phyloP scores from a whole-genome alignment of 2,113 vertebrate genomes.

The Fulica atra region DNA sequence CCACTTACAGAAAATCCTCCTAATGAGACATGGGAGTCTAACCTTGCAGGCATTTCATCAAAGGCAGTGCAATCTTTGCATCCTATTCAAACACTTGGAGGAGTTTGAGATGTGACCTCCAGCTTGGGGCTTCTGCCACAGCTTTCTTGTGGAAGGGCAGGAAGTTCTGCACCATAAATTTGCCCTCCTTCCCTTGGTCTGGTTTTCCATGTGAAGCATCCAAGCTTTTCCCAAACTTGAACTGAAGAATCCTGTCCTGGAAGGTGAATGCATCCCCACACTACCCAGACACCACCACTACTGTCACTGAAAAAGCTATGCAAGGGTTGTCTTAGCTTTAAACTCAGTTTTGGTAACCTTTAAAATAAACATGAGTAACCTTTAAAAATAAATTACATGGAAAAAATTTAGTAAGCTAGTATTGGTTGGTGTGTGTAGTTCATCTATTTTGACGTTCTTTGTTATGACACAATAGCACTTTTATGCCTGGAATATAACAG shows the following conservation, averaged over 20 bases:
- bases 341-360: background rate
- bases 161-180: background rate
- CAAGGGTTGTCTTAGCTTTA: background rate
- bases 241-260: background rate
- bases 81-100: background rate
- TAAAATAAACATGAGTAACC: background rate
- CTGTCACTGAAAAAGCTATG: background rate
- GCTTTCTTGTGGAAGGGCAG: background rate
- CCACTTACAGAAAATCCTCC: background rate
- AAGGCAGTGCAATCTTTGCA: rapidly evolving
- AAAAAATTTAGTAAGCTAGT: background rate
- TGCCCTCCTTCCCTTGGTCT: background rate
- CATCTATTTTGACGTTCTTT: background rate
- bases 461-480: background rate
- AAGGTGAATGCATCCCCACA: background rate
- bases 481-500: background rate
- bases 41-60: background rate
- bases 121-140: background rate
- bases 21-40: rapidly evolving
- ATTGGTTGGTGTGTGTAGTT: background rate
- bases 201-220: background rate
- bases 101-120: background rate
- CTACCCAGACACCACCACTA: background rate
- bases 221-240: background rate
- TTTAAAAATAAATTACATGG: background rate